phyloP scores from a whole-genome alignment of 2,888 invertebrate genomes.

The Cremastobaeus sp. region DNA sequence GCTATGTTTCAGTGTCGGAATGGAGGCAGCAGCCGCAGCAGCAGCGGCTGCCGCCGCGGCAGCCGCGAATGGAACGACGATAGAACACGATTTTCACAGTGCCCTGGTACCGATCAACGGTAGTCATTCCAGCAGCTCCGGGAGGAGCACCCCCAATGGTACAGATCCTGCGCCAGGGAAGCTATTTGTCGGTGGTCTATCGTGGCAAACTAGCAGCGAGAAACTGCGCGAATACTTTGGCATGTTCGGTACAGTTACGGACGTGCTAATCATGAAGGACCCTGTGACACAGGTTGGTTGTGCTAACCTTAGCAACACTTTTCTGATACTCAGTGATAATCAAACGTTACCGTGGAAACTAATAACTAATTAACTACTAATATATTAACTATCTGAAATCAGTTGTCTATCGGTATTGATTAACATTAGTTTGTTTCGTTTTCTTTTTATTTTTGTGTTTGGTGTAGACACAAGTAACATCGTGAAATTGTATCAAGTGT shows the following conservation, averaged over 20 bases:
- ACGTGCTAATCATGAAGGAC: constrained; percentile 96
- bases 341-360: too few relatives aligned
- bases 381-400: too few relatives aligned
- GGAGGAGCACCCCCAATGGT: constrained; percentile 86
- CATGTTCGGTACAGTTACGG: constrained; percentile 94
- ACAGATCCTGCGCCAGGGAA: constrained; percentile 89
- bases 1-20: constrained; percentile 78
- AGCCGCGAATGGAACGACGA: constrained; percentile 79
- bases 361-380: too few relatives aligned
- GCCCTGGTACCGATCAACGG: constrained; percentile 78
- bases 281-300: constrained; percentile 91
- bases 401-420: too few relatives aligned
- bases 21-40: constrained; percentile 77
- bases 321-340: constrained; percentile 40
- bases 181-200: constrained; percentile 93
- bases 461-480: too few relatives aligned
- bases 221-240: constrained; percentile 95
- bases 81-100: constrained; percentile 80
- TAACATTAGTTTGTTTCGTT: too few relatives aligned
- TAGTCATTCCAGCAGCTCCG: constrained; percentile 84
- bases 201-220: constrained; percentile 95
- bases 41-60: constrained; percentile 71
- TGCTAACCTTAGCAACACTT: constrained; percentile 27
- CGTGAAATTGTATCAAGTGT: too few relatives aligned
- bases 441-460: too few relatives aligned